A percentile compares a stretch with the other conserved stretches of the same genome.
These are phyloP conservation scores for Agelastica alni DNA, from an alignment of 2,888 invertebrate species.

Conservation along the genomic window DNA sequence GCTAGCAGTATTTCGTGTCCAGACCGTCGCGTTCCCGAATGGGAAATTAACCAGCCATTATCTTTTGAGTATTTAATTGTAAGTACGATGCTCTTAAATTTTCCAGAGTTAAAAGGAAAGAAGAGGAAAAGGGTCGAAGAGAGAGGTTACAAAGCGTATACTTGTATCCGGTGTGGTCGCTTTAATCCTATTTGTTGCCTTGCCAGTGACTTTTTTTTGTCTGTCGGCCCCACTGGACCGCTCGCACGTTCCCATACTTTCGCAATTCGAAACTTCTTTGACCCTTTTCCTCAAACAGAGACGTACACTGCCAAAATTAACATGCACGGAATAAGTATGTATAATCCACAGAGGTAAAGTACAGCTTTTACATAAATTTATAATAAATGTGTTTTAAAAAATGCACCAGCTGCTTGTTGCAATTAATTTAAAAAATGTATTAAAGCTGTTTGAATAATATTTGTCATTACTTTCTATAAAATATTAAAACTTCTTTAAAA, in stretches of 20 bases:
- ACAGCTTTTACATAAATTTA: too few species aligned
- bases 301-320: not conserved
- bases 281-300: constrained; percentile 28
- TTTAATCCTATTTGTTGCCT: constrained; percentile 27
- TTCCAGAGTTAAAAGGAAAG: constrained; percentile 31
- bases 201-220: constrained; percentile 39
- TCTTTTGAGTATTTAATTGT: constrained; percentile 39
- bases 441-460: too few species aligned
- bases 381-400: too few species aligned
- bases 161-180: constrained; percentile 39
- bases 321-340: too few species aligned
- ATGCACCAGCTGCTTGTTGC: too few species aligned
- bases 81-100: constrained; percentile 36
- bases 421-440: too few species aligned
- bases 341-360: too few species aligned
- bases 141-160: constrained; percentile 41
- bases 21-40: constrained; percentile 24
- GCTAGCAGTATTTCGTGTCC: constrained; percentile 27
- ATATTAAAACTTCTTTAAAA: too few species aligned
- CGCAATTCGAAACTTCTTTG: constrained; percentile 34
- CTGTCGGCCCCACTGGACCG: constrained; percentile 35
- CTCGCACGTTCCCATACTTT: constrained; percentile 45
- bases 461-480: too few species aligned
- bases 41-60: constrained; percentile 35
- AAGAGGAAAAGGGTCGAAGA: not conserved